A percentile compares a stretch with the other conserved stretches of the same genome.
Conservation (phyloP, 2,797 vertebrate genomes). For the Manis pentadactyla region DNA sequence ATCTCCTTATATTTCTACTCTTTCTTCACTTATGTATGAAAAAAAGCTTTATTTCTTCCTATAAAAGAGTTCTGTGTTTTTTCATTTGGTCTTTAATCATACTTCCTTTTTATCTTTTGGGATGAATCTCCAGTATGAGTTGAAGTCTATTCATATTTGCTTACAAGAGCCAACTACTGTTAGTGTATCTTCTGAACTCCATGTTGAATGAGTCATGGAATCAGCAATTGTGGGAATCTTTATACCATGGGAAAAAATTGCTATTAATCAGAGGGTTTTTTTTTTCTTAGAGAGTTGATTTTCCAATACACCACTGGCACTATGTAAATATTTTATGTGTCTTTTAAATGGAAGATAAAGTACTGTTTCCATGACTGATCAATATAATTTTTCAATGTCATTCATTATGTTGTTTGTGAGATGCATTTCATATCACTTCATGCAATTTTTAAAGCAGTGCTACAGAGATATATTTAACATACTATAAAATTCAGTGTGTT, state of each 20-base stretch:
- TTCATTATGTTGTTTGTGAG: conserved; percentile 84
- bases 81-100: conserved; percentile 43
- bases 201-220: neutral
- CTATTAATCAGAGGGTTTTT: neutral
- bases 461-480: neutral
- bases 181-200: neutral
- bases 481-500: neutral
- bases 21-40: neutral
- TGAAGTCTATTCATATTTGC: neutral
- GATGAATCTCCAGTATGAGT: neutral
- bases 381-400: conserved; percentile 77
- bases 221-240: neutral
- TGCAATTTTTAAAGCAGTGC: conserved; percentile 79
- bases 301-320: neutral
- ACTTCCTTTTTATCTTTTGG: conserved; percentile 55
- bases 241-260: neutral
- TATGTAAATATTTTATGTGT: conserved; percentile 44
- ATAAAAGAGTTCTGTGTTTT: conserved; percentile 44
- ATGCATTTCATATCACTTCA: conserved; percentile 85
- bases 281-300: neutral
- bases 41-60: neutral
- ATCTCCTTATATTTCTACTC: neutral
- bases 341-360: conserved; percentile 65
- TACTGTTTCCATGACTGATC: conserved; percentile 61
- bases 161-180: neutral